Evolutionary conservation across 1,140 invertebrate species (phyloP).

Genomic region (Mercenaria mercenaria): DNA sequence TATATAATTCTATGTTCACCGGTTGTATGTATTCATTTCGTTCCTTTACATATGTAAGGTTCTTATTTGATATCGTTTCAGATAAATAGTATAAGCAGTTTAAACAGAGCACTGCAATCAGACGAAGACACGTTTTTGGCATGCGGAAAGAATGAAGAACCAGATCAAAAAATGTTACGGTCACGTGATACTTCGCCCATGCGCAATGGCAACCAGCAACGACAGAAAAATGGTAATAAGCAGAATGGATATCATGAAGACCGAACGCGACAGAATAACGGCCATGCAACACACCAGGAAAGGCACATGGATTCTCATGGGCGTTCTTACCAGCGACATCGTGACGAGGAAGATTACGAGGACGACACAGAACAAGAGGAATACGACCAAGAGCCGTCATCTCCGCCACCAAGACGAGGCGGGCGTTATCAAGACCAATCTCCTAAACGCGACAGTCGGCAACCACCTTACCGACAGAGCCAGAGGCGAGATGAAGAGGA

Average conservation of each 20-base stretch:
- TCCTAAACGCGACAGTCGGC: not conserved
- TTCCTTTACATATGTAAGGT: no score
- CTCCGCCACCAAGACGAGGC: not conserved
- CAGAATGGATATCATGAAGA: conserved; percentile 4
- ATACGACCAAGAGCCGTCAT: not conserved
- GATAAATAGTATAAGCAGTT: conserved; percentile 27
- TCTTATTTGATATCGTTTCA: conserved; percentile 17
- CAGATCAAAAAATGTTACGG: not conserved
- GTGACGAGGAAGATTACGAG: not conserved
- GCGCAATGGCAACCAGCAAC: conserved; percentile 17
- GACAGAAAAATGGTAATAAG: not conserved
- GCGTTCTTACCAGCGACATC: not conserved
- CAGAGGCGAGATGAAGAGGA: conserved; percentile 18
- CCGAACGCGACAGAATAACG: not conserved
- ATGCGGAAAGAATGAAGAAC: not conserved
- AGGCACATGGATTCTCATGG: not conserved
- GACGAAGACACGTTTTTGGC: conserved; percentile 33
- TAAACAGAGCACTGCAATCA: not conserved
- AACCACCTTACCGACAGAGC: not conserved
- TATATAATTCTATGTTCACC: no score
- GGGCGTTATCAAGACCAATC: not conserved
- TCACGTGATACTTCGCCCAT: conserved; percentile 1
- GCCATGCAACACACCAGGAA: not conserved
- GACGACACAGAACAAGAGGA: conserved; percentile 43
- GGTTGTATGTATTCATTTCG: no score